Evolutionary conservation across 2,888 invertebrate genomes (phyloP).

Genomic region (Ophion ellenae): DNA sequence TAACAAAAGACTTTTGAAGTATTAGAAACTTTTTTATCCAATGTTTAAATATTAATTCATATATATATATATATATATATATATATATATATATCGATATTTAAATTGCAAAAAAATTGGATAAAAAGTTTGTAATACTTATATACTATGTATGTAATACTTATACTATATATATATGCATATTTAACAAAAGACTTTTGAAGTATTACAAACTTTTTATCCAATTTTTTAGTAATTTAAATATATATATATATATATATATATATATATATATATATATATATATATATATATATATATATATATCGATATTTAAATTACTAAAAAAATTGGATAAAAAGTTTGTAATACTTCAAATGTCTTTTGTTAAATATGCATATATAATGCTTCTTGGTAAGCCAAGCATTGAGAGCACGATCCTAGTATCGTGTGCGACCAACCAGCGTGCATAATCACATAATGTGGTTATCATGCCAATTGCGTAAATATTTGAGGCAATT

Average conservation of each 20-base stretch:
- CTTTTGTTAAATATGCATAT: constrained; percentile 12
- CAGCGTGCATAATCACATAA: constrained; percentile 82
- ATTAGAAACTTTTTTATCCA: background rate
- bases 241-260: too few species aligned
- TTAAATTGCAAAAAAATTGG: background rate
- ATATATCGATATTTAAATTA: background rate
- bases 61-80: too few species aligned
- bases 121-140: background rate
- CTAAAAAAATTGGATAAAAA: background rate
- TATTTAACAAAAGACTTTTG: constrained; percentile 18
- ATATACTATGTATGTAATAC: too few species aligned
- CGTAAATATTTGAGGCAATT: constrained; percentile 83
- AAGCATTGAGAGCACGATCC: constrained; percentile 47
- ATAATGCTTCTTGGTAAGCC: constrained; percentile 16
- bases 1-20: background rate
- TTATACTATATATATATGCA: constrained; percentile 4
- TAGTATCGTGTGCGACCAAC: constrained; percentile 77
- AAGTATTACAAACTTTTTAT: background rate
- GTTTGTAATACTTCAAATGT: background rate
- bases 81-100: too few species aligned
- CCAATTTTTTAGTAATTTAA: too few species aligned
- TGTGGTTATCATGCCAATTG: constrained; percentile 83
- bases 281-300: too few species aligned
- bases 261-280: too few species aligned
- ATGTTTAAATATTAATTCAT: too few species aligned